phyloP scores from a whole-genome alignment of 2,888 invertebrate species.

The Synanthedon formicaeformis region DNA sequence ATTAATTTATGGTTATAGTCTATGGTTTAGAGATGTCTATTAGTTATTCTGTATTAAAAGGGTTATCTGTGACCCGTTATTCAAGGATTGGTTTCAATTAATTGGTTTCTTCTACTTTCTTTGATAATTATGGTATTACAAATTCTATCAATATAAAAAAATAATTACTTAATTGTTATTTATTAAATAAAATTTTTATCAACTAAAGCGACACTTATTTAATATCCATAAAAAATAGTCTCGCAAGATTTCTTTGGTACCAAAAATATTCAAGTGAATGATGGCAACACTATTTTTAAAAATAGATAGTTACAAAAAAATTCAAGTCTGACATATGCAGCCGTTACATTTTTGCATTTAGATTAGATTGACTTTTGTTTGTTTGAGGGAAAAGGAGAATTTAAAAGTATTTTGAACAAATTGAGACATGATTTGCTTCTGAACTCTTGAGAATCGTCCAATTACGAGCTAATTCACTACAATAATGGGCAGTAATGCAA shows the following conservation, averaged over 20 bases:
- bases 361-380: constrained; percentile 3
- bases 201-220: too few relatives aligned
- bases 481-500: constrained; percentile 56
- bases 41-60: too few relatives aligned
- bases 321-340: constrained; percentile 28
- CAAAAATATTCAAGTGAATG: not conserved
- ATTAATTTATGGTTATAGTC: too few relatives aligned
- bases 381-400: not conserved
- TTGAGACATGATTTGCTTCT: constrained; percentile 1
- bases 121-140: too few relatives aligned
- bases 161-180: not conserved
- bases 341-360: constrained; percentile 50
- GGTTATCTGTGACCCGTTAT: too few relatives aligned
- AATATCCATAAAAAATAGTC: too few relatives aligned
- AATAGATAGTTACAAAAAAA: constrained; percentile 22
- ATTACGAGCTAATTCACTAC: constrained; percentile 3
- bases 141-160: too few relatives aligned
- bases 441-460: constrained; percentile 3
- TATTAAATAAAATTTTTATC: not conserved
- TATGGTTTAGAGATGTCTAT: too few relatives aligned
- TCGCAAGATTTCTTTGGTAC: too few relatives aligned
- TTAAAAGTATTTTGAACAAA: not conserved
- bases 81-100: too few relatives aligned
- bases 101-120: too few relatives aligned
- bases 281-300: constrained; percentile 21